Evolutionary conservation across 2,888 invertebrate genomes (phyloP), one percentile per base, ranked within the genome.

Genomic region (Galerucella nymphaeae): DNA sequence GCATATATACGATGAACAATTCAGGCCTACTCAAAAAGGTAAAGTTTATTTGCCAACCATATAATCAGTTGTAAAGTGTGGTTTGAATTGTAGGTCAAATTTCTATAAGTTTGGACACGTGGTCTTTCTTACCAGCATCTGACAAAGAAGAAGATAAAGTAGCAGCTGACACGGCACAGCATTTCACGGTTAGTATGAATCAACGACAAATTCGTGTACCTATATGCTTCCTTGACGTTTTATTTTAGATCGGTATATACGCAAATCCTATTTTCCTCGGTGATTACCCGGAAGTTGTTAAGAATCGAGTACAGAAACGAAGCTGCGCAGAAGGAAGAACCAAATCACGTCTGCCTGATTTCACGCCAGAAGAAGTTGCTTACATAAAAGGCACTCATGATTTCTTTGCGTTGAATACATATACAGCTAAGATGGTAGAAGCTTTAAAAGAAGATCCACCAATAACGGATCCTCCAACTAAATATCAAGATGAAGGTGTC

Each of bases 1-100:
- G 80, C 87, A 88, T 8, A 82, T 91, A 80, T 92, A 90, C 77
- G 82, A 91, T 62, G 85, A 88, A 2, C 87, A 88, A 11, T 93
- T 90, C 83, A 87, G 89, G 72, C 77, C 87, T 0, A 80, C 75
- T 1, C 91, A 91, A 81, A 86, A 89, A 71, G 48, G 48, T 4
- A 14, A 14, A 48, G 48, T 48, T 48, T 14, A 8, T 38, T 38
- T 38, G 8, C 30, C 8, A 38, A 30, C 30, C 30, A 5, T 23
- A 23, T 23, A 2, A 23, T 30, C 30, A 30, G 30, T 1, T 30
- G 5, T 1, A 30, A 38, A 38, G 30, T 38, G 30, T 38, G 30
- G 30, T 38, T 38, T 38, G 9, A 38, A 38, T 38, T 38, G 30
- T 38, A 38, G 30, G 30, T 38, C 8, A 9, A 8, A 38, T 38